Conservation (phyloP, 2,113 vertebrate genomes). For the Hippotragus niger region DNA sequence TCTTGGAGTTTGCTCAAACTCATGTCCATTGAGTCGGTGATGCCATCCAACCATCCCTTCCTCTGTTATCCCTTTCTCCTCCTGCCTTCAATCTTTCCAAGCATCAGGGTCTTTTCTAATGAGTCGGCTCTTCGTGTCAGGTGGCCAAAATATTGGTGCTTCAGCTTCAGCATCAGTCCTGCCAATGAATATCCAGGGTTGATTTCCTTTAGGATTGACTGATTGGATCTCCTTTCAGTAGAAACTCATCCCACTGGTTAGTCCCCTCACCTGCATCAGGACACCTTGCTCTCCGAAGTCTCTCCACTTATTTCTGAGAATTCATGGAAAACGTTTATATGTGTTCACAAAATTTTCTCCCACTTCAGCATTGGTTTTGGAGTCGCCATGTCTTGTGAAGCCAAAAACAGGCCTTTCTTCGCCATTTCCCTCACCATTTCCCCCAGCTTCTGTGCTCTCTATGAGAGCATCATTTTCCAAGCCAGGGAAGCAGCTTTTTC, state of each 20-base stretch:
- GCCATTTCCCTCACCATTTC: not conserved
- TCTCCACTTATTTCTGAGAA: not conserved
- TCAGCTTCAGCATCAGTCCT: not conserved
- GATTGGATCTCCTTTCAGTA: not conserved
- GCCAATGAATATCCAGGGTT: not conserved
- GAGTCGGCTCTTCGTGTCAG: rapidly evolving
- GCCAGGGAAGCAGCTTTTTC: not conserved
- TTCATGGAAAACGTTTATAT: not conserved
- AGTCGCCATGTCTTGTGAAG: not conserved
- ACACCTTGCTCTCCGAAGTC: not conserved
- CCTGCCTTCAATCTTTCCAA: not conserved
- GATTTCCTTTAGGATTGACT: not conserved
- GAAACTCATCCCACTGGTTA: not conserved
- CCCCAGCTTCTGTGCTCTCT: not conserved
- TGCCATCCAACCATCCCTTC: not conserved
- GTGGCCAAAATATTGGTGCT: not conserved
- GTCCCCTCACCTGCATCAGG: not conserved
- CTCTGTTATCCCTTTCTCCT: not conserved
- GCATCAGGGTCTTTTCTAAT: not conserved
- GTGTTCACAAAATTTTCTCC: not conserved
- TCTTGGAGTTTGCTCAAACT: not conserved
- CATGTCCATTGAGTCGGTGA: not conserved
- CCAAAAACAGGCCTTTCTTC: not conserved
- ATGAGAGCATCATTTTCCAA: not conserved
- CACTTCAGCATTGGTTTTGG: not conserved